Percentiles rank a stretch among this genome's conserved stretches.
These are phyloP conservation scores for Wiebesia pumilae DNA, from an alignment of 1,140 invertebrate species.

Conservation along the genomic window DNA sequence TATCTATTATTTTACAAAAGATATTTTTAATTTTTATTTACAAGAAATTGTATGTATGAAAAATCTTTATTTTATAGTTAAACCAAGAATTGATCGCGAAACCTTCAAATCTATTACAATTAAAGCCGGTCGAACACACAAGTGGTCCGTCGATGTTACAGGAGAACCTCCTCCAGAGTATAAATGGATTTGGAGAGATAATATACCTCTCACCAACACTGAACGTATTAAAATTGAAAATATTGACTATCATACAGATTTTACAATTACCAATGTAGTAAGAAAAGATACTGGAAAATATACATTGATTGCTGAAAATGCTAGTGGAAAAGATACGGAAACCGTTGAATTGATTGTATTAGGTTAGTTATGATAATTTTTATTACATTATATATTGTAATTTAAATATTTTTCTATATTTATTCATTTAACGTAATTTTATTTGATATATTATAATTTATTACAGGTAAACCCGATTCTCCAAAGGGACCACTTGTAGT, in stretches of 20 bases:
- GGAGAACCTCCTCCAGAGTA: conserved; percentile 92
- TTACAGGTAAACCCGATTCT: conserved; percentile 81
- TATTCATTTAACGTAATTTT: too few species aligned
- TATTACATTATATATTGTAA: neutral
- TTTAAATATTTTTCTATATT: neutral
- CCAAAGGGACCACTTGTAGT: conserved; percentile 94
- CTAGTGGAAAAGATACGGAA: conserved; percentile 91
- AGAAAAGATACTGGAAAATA: conserved; percentile 94
- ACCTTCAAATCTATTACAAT: conserved; percentile 91
- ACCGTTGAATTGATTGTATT: conserved; percentile 94
- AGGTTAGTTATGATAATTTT: conserved; percentile 75
- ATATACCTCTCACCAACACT: conserved; percentile 86
- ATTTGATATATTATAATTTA: too few species aligned
- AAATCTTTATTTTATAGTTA: conserved; percentile 78
- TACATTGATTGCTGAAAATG: conserved; percentile 91
- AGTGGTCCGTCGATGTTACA: conserved; percentile 92
- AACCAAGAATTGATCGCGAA: conserved; percentile 93
- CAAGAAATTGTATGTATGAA: neutral
- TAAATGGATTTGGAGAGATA: conserved; percentile 91
- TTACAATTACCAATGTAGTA: conserved; percentile 86
- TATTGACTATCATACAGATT: conserved; percentile 93
- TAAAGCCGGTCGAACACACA: conserved; percentile 92
- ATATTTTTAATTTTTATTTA: neutral
- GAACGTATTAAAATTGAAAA: conserved; percentile 93
- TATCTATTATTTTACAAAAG: conserved; percentile 59